Percentiles rank a stretch among this genome's conserved stretches.
Evolutionary conservation across 2,888 invertebrate species (phyloP).

Genomic region (Schizaphis graminum): DNA sequence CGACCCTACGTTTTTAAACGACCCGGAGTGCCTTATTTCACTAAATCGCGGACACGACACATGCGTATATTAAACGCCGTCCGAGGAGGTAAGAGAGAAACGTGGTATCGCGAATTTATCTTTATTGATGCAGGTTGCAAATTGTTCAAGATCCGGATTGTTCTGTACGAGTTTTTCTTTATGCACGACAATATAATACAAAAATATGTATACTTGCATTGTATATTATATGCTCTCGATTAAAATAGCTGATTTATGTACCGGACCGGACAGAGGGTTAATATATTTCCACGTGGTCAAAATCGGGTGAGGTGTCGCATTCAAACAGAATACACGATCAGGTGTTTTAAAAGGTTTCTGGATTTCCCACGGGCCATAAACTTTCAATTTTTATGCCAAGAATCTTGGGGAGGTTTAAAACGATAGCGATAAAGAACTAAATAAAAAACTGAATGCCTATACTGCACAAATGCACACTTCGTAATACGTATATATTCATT

Average conservation of each 20-base stretch:
- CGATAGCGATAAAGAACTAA: not conserved
- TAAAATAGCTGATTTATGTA: conserved; percentile 42
- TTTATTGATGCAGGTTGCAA: conserved; percentile 43
- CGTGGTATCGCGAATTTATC: conserved; percentile 32
- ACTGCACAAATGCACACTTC: not conserved
- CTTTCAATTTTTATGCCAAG: not conserved
- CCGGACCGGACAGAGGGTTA: conserved; percentile 12
- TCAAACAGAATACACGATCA: not conserved
- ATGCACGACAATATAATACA: conserved; percentile 4
- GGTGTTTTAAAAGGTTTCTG: not conserved
- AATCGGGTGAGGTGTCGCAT: not conserved
- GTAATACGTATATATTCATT: not conserved
- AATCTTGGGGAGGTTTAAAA: not conserved
- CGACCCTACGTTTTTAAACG: conserved; percentile 49
- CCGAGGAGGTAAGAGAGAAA: not conserved
- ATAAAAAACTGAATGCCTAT: not conserved
- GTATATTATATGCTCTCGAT: conserved; percentile 43
- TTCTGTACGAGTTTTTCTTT: not conserved
- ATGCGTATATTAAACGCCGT: not conserved
- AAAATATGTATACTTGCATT: not conserved
- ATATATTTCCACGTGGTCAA: not conserved
- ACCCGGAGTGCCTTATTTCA: conserved; percentile 49
- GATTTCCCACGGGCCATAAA: not conserved
- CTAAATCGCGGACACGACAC: not conserved
- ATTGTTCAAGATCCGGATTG: conserved; percentile 12